A percentile compares a stretch with the other conserved stretches of the same genome.
phyloP scores from a whole-genome alignment of 2,113 vertebrate genomes.

The Syngnathus scovelli region DNA sequence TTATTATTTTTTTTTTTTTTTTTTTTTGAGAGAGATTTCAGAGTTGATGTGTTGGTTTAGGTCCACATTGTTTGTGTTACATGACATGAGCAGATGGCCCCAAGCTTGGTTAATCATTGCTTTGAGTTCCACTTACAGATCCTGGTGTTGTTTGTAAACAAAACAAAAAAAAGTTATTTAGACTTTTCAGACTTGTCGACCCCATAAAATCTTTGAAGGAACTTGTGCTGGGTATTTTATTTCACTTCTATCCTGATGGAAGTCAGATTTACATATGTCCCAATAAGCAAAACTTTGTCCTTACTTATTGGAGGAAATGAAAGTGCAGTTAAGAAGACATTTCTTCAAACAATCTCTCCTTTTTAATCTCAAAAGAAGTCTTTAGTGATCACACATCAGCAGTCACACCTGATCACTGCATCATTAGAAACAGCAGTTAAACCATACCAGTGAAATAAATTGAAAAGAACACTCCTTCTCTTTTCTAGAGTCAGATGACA shows the following conservation, averaged over 20 bases:
- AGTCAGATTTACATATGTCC: too few species aligned
- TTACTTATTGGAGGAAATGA: background rate
- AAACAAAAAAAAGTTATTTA: background rate
- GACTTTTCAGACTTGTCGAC: background rate
- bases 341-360: background rate
- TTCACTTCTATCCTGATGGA: too few species aligned
- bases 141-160: constrained; percentile 19
- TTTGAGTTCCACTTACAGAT: too few species aligned
- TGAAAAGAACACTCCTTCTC: constrained; percentile 24
- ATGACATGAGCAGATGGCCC: background rate
- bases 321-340: background rate
- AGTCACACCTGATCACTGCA: constrained; percentile 15
- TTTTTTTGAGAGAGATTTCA: background rate
- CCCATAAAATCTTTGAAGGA: background rate
- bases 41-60: background rate
- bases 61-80: constrained; percentile 1
- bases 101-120: too few species aligned
- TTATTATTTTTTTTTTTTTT: background rate
- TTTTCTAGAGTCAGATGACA: constrained; percentile 58
- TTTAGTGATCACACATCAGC: constrained; percentile 15
- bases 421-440: constrained; percentile 42
- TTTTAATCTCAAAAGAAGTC: background rate
- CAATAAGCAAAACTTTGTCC: too few species aligned
- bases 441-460: constrained; percentile 37
- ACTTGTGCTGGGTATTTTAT: too few species aligned